A percentile compares a stretch with the other conserved stretches of the same genome.
phyloP scores from a whole-genome alignment of 2,113 vertebrate species.

The Xenopus tropicalis region UCB_Xtro_10.0 CM004444.2:145563001-145563500 shows the following conservation, averaged over 20 bases:
- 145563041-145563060: background rate
- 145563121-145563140: background rate
- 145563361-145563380: too few species aligned
- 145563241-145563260: background rate
- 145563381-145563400: too few species aligned
- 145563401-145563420: too few species aligned
- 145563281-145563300: background rate
- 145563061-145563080: background rate
- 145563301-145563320: too few species aligned
- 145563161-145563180: background rate
- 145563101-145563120: background rate
- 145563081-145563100: background rate
- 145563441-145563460: too few species aligned
- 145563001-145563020: background rate
- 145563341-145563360: too few species aligned
- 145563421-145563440: too few species aligned
- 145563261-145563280: background rate
- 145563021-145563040: background rate
- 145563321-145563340: too few species aligned
- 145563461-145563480: too few species aligned
- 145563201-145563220: background rate
- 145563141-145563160: conserved; percentile 1
- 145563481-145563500: too few species aligned
- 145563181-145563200: background rate
- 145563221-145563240: background rate